phyloP scores from a whole-genome alignment of 2,888 invertebrate genomes.

The Halocaridina rubra region DNA sequence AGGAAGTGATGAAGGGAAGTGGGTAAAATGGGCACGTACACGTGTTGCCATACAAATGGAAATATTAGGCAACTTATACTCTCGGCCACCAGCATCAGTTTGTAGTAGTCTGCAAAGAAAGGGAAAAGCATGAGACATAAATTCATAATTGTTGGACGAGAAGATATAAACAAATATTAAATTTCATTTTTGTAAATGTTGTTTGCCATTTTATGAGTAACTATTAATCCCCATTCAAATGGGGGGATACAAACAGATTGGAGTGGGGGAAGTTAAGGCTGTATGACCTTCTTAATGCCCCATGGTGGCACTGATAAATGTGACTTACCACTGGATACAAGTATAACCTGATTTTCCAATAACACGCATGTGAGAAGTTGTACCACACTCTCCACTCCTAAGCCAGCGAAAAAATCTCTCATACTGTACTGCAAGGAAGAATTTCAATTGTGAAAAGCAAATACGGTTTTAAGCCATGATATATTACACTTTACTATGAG shows the following conservation, averaged over 20 bases:
- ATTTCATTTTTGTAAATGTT: too few relatives aligned
- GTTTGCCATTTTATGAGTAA: too few relatives aligned
- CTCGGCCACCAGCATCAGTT: slow-evolving; percentile 96
- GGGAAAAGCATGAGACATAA: slow-evolving; percentile 3
- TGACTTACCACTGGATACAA: slow-evolving; percentile 85
- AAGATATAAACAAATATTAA: too few relatives aligned
- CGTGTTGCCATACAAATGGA: slow-evolving; percentile 98
- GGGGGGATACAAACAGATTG: too few relatives aligned
- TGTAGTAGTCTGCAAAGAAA: slow-evolving; percentile 82
- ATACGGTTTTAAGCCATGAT: too few relatives aligned
- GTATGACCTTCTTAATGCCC: too few relatives aligned
- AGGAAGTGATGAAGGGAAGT: slow-evolving; percentile 94
- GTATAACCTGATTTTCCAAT: slow-evolving; percentile 94
- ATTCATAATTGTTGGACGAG: not conserved
- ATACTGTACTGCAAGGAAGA: slow-evolving; percentile 77
- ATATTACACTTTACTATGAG: too few relatives aligned
- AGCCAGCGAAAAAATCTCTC: slow-evolving; percentile 85
- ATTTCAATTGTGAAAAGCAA: too few relatives aligned
- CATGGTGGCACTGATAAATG: too few relatives aligned
- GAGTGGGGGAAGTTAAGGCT: too few relatives aligned
- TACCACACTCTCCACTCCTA: slow-evolving; percentile 92
- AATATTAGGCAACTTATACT: slow-evolving; percentile 89
- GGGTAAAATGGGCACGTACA: slow-evolving; percentile 98
- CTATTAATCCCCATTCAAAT: too few relatives aligned
- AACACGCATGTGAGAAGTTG: slow-evolving; percentile 94